Conservation (phyloP, 2,888 invertebrate genomes). For the Drosophila dives region DNA sequence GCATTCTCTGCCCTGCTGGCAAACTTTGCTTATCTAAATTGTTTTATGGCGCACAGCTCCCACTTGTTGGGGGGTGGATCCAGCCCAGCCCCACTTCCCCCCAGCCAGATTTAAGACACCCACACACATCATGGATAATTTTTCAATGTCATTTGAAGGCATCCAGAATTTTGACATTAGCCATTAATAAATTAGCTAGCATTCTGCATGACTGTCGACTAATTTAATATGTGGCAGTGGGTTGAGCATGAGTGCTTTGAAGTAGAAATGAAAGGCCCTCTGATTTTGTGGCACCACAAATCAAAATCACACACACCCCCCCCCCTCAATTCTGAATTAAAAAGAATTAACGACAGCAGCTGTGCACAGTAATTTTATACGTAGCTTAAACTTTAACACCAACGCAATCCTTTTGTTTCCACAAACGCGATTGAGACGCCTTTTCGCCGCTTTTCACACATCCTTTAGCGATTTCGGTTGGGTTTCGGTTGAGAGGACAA, state of each 20-base stretch:
- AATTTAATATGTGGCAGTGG: conserved; percentile 61
- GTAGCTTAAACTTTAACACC: conserved; percentile 66
- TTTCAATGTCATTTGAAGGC: conserved; percentile 72
- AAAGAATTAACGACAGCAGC: conserved; percentile 54
- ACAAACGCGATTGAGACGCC: conserved; percentile 33
- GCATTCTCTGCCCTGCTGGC: conserved; percentile 39
- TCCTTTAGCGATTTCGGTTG: conserved; percentile 63
- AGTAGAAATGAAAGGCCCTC: conserved; percentile 27
- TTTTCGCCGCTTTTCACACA: conserved; percentile 74
- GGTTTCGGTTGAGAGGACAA: conserved; percentile 13
- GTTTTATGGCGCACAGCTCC: conserved; percentile 50
- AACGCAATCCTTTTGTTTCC: conserved; percentile 68
- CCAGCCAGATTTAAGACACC: not conserved
- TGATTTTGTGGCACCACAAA: conserved; percentile 55
- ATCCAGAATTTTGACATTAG: conserved; percentile 64
- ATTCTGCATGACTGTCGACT: conserved; percentile 52
- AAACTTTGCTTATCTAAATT: conserved; percentile 74
- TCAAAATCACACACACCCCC: conserved; percentile 40
- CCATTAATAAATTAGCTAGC: conserved; percentile 73
- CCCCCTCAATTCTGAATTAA: conserved; percentile 48
- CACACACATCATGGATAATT: conserved; percentile 54
- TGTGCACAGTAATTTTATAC: conserved; percentile 68
- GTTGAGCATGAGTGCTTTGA: conserved; percentile 32
- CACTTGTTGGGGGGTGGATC: conserved; percentile 42
- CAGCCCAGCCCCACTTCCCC: conserved; percentile 45